Evolutionary conservation across 1,140 invertebrate genomes (phyloP).

Genomic region (Portunus trituberculatus): DNA sequence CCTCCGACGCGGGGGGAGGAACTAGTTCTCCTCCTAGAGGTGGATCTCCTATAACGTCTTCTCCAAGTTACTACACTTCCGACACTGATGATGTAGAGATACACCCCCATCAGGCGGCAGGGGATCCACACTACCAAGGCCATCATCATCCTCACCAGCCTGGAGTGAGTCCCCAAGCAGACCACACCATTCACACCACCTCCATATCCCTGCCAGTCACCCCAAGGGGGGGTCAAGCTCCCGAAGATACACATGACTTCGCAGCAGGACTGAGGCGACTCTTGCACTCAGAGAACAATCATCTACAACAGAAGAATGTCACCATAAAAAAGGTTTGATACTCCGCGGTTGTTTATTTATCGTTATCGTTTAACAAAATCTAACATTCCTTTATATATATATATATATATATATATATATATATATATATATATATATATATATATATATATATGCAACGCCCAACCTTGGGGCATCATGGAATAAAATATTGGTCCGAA

Average conservation of each 20-base stretch:
- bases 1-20: slow-evolving; percentile 62
- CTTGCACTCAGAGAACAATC: slow-evolving; percentile 76
- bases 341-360: not conserved
- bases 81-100: slow-evolving; percentile 67
- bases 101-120: slow-evolving; percentile 6
- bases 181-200: slow-evolving; percentile 55
- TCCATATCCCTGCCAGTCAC: slow-evolving; percentile 74
- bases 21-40: slow-evolving; percentile 56
- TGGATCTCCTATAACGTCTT: slow-evolving; percentile 56
- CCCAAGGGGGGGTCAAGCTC: slow-evolving; percentile 53
- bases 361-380: too few species aligned
- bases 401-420: too few species aligned
- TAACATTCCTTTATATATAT: too few species aligned
- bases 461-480: too few species aligned
- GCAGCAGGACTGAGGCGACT: slow-evolving; percentile 56
- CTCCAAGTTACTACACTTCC: slow-evolving; percentile 65
- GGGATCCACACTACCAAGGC: slow-evolving; percentile 65
- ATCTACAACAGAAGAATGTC: slow-evolving; percentile 80
- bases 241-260: slow-evolving; percentile 65
- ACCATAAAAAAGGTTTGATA: slow-evolving; percentile 80
- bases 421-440: too few species aligned
- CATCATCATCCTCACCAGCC: slow-evolving; percentile 70
- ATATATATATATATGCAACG: too few species aligned
- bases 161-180: not conserved
- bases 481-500: too few species aligned